A percentile compares a stretch with the other conserved stretches of the same genome.
These are phyloP conservation scores for Caenorhabditis uteleia DNA, from an alignment of 2,888 invertebrate species.

Conservation along the genomic window DNA sequence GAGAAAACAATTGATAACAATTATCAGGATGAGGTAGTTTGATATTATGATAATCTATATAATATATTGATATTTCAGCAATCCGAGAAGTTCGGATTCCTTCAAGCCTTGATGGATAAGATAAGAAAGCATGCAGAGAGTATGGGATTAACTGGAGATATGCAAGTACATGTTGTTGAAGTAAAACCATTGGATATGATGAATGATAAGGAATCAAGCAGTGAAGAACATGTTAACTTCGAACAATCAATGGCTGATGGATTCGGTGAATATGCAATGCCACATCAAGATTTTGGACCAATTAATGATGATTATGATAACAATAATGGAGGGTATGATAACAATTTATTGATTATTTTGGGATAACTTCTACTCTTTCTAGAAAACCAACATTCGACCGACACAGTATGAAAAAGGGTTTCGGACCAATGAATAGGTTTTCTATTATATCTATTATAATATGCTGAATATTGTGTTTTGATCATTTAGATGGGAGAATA, in stretches of 20 bases:
- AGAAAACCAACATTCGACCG: conserved; percentile 32
- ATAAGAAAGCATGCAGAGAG: conserved; percentile 60
- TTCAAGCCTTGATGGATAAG: conserved; percentile 55
- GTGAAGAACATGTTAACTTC: conserved; percentile 26
- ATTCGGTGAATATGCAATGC: conserved; percentile 50
- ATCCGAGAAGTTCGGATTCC: conserved; percentile 51
- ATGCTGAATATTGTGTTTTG: not conserved
- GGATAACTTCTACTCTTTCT: conserved; percentile 12
- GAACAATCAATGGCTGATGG: conserved; percentile 43
- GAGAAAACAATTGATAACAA: conserved; percentile 12
- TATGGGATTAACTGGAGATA: conserved; percentile 58
- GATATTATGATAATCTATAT: not conserved
- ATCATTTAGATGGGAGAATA: conserved; percentile 4
- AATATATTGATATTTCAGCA: conserved; percentile 6
- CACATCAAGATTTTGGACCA: conserved; percentile 44
- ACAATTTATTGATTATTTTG: not conserved
- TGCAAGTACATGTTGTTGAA: conserved; percentile 65
- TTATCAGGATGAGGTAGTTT: conserved; percentile 15
- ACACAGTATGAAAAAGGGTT: conserved; percentile 19
- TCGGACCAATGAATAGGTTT: conserved; percentile 35
- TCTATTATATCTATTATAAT: not conserved
- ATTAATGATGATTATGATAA: conserved; percentile 26
- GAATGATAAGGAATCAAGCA: conserved; percentile 8
- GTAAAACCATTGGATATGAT: conserved; percentile 48
- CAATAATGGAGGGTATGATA: not conserved